A percentile compares a stretch with the other conserved stretches of the same genome.
Conservation (phyloP, 2,113 vertebrate species). For the Ahaetulla prasina region DNA sequence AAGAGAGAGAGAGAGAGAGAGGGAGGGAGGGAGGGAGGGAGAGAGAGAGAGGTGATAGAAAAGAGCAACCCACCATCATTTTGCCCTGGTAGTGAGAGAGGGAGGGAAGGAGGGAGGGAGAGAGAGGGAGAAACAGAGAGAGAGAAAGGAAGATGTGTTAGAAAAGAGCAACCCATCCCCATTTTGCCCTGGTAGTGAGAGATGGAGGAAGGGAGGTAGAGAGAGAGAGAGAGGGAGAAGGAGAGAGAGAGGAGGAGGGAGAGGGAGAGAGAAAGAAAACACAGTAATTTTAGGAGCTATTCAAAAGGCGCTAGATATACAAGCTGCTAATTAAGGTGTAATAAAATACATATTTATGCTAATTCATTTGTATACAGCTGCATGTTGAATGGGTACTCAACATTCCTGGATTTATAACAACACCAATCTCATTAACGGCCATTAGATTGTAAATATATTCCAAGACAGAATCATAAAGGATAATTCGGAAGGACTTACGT, state of each 20-base stretch:
- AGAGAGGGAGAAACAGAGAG: too few species aligned
- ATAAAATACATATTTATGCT: conserved; percentile 27
- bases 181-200: too few species aligned
- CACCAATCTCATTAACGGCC: background rate
- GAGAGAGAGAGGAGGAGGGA: too few species aligned
- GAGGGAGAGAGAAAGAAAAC: background rate
- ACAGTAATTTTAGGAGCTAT: background rate
- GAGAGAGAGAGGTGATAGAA: background rate
- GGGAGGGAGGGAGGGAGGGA: background rate
- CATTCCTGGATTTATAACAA: background rate
- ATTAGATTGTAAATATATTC: conserved; percentile 20
- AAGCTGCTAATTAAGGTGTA: conserved; percentile 8
- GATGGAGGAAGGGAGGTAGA: too few species aligned
- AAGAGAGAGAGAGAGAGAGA: background rate
- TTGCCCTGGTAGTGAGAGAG: too few species aligned
- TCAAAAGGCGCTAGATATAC: conserved; percentile 8
- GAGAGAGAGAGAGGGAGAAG: background rate
- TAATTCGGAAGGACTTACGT: conserved; percentile 73
- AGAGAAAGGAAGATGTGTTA: background rate
- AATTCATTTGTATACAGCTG: background rate
- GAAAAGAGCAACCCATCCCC: too few species aligned
- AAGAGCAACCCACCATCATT: too few species aligned
- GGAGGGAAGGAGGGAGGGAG: too few species aligned
- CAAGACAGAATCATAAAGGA: conserved; percentile 18
- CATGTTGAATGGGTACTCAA: background rate